Base-by-base conservation (phyloP, 2,113 vertebrate species). In the Thinocorus orbignyianus region DNA sequence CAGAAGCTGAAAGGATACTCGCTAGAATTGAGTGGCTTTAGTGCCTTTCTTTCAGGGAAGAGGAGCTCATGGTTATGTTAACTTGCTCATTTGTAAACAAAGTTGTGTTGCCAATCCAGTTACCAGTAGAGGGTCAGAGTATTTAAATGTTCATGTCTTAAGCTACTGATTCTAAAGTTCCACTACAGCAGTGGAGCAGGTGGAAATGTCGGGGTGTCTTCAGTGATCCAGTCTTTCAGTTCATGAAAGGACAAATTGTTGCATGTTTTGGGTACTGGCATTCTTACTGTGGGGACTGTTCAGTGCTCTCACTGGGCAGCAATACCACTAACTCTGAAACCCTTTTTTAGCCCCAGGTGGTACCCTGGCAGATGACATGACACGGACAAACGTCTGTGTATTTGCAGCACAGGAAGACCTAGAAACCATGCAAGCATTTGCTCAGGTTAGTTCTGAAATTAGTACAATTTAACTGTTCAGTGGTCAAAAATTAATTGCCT, bases 371-470 rank as follows among this genome's bases (percentile, higher is more conserved):
- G 99, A 99, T 74, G 99, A 99, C 99, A 98, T 99, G 99, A 99
- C 99, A 98, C 99, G 99, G 85, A 99, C 99, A 28, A 99, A 99
- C 90, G 99, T 99, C 98, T 99, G 99, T 98, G 99, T 99, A 69
- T 99, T 99, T 88, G 99, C 99, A 97, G 99, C 99, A 98, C 99
- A 99, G 97, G 99, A 99, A 97, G 99, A 99, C 98, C 98, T 99
- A 92, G 99, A 99, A 98, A 99, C 99, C 81, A 99, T 99, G 99
- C 99, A 99, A 98, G 99, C 99, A 81, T 99, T 99, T 97, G 99
- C 99, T 98, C 99, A 99, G 99, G 99, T 99, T 86, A 91, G 86
- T 97, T 76, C 84, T 92, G 41, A 66, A 68, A 71, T 66, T 9
- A 60, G 19, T 74, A 57, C 41, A 17, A 1, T 68, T 88, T 10